Percentiles rank a stretch among this genome's conserved stretches.
These are phyloP conservation scores for Apogon hyalosoma DNA, from an alignment of 2,797 vertebrate species.

Conservation along the genomic window DNA sequence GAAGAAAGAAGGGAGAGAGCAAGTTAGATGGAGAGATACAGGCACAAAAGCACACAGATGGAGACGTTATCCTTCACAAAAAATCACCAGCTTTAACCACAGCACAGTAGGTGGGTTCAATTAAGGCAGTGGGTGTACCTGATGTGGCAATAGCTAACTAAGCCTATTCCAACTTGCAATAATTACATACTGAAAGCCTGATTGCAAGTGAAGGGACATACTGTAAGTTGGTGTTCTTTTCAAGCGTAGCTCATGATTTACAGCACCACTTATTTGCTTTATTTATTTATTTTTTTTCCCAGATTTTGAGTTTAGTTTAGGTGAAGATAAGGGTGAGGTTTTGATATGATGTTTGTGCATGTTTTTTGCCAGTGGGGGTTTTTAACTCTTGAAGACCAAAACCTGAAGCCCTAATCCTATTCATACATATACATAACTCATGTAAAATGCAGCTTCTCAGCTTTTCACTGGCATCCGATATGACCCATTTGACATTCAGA, in stretches of 20 bases:
- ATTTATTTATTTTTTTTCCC: too few species aligned
- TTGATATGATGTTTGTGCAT: too few species aligned
- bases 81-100: constrained; percentile 39
- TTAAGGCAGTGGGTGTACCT: constrained; percentile 36
- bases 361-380: too few species aligned
- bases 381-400: too few species aligned
- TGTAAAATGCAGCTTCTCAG: too few species aligned
- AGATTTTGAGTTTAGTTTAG: too few species aligned
- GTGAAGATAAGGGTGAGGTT: too few species aligned
- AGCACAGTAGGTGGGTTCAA: constrained; percentile 31
- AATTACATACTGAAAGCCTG: constrained; percentile 24
- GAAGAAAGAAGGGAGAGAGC: constrained; percentile 29
- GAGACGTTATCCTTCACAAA: constrained; percentile 46
- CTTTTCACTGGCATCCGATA: too few species aligned
- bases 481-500: too few species aligned
- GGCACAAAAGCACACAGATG: constrained; percentile 41
- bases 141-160: constrained; percentile 23
- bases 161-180: constrained; percentile 16
- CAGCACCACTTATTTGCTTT: constrained; percentile 3
- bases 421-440: too few species aligned
- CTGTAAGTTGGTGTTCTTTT: background rate
- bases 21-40: constrained; percentile 42
- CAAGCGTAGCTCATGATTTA: background rate
- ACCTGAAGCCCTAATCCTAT: too few species aligned
- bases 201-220: constrained; percentile 10